Base-by-base conservation (phyloP, 2,888 invertebrate species). In the Glaucopsyche alexis region DNA sequence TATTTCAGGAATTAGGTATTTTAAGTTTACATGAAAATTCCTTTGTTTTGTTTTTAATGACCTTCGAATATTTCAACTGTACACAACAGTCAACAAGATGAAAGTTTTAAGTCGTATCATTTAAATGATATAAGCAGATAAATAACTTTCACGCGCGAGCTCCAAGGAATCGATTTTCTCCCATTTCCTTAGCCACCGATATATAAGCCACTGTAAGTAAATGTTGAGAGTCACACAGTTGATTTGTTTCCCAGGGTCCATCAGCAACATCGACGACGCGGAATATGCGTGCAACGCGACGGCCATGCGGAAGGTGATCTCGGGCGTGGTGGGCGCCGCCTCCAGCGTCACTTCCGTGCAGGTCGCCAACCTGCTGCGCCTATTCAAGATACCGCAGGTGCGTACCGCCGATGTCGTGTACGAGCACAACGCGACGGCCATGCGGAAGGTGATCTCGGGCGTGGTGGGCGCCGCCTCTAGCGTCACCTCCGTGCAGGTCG, bases 311-410 rank as follows among this genome's bases (percentile, higher is more conserved):
- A n/a, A n/a, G n/a, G n/a, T n/a, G n/a, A 42, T n/a, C n/a, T n/a
- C n/a, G n/a, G 73, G 91, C 38, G 91, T 91, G 73, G 89, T 91
- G 70, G 91, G 91, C 52, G 91, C 91, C 19, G 89, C 91, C 4
- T 98, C 98, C 76, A 98, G 98, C 82, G 98, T 98, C 79, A 99
- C 98, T 72, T 98, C 98, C 65, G 98, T 99, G 82, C 98, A 99
- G 94, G 98, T 99, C 76, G 98, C 98, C 76, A 99, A 90, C 80
- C 81, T 91, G 76, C 84, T 99, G 75, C 94, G 98, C 64, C 95
- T 99, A 73, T 99, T 99, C 93, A 96, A 96, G 84, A 99, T 99
- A 85, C 98, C 99, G 13, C 98, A 90, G 87, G 90, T 90, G 50
- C 14, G 64, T 66, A 14, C 9, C n/a, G 14, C 16, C 49, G 50